phyloP scores from a whole-genome alignment of 2,888 invertebrate genomes.

The Lypha dubia region DNA sequence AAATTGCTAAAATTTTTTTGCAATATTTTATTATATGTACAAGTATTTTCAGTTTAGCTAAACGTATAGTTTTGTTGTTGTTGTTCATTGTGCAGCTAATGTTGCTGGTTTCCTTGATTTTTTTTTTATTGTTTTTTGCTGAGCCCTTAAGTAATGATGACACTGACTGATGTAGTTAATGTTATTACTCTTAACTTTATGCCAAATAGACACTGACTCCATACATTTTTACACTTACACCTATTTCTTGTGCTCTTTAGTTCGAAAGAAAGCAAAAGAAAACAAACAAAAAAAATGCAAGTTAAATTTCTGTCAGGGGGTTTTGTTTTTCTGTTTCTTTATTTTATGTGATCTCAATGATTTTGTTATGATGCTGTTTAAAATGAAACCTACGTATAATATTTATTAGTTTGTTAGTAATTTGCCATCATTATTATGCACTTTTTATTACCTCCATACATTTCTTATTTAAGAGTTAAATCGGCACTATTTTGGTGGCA shows the following conservation, averaged over 20 bases:
- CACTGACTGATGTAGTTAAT: slow-evolving; percentile 71
- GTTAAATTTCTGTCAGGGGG: slow-evolving; percentile 5
- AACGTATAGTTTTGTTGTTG: slow-evolving; percentile 25
- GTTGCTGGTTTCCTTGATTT: slow-evolving; percentile 56
- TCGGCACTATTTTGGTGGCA: slow-evolving; percentile 71
- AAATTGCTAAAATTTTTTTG: slow-evolving; percentile 49
- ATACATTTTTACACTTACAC: slow-evolving; percentile 45
- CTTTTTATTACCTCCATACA: slow-evolving; percentile 40
- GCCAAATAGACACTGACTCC: slow-evolving; percentile 36
- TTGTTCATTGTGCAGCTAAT: slow-evolving; percentile 16
- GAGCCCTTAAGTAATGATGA: slow-evolving; percentile 71
- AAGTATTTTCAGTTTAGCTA: slow-evolving; percentile 22
- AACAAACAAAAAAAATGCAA: slow-evolving; percentile 1
- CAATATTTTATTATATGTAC: slow-evolving; percentile 46
- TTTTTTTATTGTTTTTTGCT: too few relatives aligned
- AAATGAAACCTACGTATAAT: slow-evolving; percentile 40
- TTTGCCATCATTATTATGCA: slow-evolving; percentile 64
- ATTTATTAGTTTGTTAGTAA: slow-evolving; percentile 66
- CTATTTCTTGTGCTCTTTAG: neutral
- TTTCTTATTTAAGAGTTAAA: slow-evolving; percentile 64
- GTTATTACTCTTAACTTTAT: slow-evolving; percentile 59
- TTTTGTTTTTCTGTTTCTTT: too few relatives aligned
- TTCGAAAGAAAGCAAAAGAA: slow-evolving; percentile 4
- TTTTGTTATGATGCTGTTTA: slow-evolving; percentile 19
- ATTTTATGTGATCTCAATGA: neutral